phyloP scores from a whole-genome alignment of 2,888 invertebrate species.

The Seira ritae region DNA sequence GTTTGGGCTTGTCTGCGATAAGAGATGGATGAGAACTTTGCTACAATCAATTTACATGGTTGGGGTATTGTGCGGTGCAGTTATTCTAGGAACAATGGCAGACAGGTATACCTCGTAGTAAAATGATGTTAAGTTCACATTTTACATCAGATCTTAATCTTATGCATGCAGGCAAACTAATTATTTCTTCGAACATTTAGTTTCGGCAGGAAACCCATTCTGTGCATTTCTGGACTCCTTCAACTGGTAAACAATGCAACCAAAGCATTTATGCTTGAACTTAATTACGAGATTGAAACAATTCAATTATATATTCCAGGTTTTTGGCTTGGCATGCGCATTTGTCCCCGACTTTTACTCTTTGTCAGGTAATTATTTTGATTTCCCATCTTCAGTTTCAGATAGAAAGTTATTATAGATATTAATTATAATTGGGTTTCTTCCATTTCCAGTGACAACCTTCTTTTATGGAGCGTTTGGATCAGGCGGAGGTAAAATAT shows the following conservation, averaged over 20 bases:
- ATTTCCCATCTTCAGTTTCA: too few relatives aligned
- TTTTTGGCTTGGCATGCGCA: slow-evolving; percentile 82
- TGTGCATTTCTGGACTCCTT: slow-evolving; percentile 85
- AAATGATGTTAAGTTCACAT: too few relatives aligned
- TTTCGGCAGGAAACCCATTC: slow-evolving; percentile 86
- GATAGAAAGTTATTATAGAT: too few relatives aligned
- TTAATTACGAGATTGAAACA: background rate
- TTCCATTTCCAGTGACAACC: slow-evolving; percentile 75
- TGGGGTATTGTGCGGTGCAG: slow-evolving; percentile 88
- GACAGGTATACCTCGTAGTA: too few relatives aligned
- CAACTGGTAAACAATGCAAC: slow-evolving; percentile 78
- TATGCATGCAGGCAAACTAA: too few relatives aligned
- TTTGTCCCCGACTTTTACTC: slow-evolving; percentile 81
- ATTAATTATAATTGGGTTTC: too few relatives aligned
- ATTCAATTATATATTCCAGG: background rate
- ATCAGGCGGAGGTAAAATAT: background rate
- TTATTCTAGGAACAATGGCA: slow-evolving; percentile 85
- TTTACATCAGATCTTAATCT: too few relatives aligned
- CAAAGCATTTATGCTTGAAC: background rate
- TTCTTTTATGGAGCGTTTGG: slow-evolving; percentile 87
- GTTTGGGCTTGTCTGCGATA: slow-evolving; percentile 87
- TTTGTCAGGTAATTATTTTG: too few relatives aligned
- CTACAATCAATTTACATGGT: slow-evolving; percentile 86
- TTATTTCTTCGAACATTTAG: slow-evolving; percentile 73
- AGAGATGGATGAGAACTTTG: slow-evolving; percentile 87